These are phyloP conservation scores for Hololepta plana DNA, from an alignment of 2,888 invertebrate species.

Conservation along the genomic window DNA sequence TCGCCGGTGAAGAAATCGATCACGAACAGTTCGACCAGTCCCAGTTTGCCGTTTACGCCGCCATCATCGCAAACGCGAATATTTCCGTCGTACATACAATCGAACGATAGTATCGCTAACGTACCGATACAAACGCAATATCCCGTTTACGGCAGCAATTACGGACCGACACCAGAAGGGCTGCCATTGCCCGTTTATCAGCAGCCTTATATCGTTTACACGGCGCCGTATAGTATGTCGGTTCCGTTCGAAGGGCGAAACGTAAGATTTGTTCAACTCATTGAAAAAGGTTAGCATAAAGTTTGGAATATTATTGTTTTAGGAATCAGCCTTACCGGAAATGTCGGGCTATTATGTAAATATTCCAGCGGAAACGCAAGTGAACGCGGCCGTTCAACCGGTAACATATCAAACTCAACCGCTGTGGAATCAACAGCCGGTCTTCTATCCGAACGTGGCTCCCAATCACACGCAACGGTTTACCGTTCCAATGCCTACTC, in stretches of 20 bases:
- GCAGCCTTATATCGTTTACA: constrained; percentile 22
- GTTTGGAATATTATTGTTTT: constrained; percentile 8
- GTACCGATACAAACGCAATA: constrained; percentile 13
- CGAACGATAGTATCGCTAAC: constrained; percentile 11
- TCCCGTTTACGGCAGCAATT: constrained; percentile 13
- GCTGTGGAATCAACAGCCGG: constrained; percentile 19
- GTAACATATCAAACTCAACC: constrained; percentile 13
- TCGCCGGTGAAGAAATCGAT: constrained; percentile 18
- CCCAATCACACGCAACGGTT: constrained; percentile 15
- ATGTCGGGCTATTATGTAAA: constrained; percentile 18
- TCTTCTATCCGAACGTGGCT: constrained; percentile 17
- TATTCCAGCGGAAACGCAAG: constrained; percentile 9
- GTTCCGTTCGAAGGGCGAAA: constrained; percentile 21
- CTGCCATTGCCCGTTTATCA: constrained; percentile 16
- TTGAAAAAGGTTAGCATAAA: constrained; percentile 3
- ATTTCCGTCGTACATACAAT: constrained; percentile 11
- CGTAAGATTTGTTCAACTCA: constrained; percentile 18
- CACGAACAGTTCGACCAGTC: constrained; percentile 24
- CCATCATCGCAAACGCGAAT: constrained; percentile 13
- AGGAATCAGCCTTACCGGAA: constrained; percentile 19
- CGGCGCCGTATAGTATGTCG: constrained; percentile 20
- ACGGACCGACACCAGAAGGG: constrained; percentile 8
- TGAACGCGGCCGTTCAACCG: constrained; percentile 9
- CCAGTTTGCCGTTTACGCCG: constrained; percentile 23
- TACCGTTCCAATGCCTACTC: constrained; percentile 13